Conservation (phyloP, 2,888 invertebrate species). For the Drosophila helvetica region DNA sequence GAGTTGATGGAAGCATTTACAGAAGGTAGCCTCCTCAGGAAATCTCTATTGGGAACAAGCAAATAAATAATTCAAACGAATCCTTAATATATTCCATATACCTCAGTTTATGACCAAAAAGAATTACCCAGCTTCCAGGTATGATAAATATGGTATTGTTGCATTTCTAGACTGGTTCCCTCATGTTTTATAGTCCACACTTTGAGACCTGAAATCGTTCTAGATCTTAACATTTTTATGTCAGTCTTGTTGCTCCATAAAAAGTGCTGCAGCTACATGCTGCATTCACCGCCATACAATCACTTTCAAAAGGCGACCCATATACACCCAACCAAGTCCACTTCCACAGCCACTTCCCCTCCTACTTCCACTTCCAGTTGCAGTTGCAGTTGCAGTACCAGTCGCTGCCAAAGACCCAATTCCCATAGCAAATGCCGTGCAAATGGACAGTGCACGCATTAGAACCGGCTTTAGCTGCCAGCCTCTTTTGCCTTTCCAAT, state of each 20-base stretch:
- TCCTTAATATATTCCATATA: background rate
- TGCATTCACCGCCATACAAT: constrained; percentile 56
- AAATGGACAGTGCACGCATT: constrained; percentile 67
- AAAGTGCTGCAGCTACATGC: constrained; percentile 10
- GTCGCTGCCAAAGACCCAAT: constrained; percentile 31
- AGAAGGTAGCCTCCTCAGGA: too few relatives aligned
- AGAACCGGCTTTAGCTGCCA: constrained; percentile 67
- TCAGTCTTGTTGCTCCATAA: constrained; percentile 6
- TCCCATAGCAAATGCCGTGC: constrained; percentile 29
- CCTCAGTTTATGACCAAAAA: too few relatives aligned
- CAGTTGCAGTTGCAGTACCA: constrained; percentile 3
- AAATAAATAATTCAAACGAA: too few relatives aligned
- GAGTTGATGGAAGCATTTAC: too few relatives aligned
- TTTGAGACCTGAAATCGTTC: background rate
- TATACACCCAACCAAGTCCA: constrained; percentile 38
- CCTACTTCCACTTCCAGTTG: constrained; percentile 1
- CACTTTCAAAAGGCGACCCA: constrained; percentile 75
- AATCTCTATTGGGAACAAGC: too few relatives aligned
- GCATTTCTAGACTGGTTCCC: background rate
- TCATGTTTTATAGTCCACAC: background rate
- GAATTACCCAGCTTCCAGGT: background rate
- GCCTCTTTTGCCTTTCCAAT: constrained; percentile 71
- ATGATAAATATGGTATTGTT: background rate
- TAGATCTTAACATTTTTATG: constrained; percentile 4
- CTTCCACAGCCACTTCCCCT: constrained; percentile 1